Percentiles rank a stretch among this genome's conserved stretches.
These are phyloP conservation scores for Gymnarchus niloticus DNA, from an alignment of 2,113 vertebrate genomes.

Conservation along the genomic window DNA sequence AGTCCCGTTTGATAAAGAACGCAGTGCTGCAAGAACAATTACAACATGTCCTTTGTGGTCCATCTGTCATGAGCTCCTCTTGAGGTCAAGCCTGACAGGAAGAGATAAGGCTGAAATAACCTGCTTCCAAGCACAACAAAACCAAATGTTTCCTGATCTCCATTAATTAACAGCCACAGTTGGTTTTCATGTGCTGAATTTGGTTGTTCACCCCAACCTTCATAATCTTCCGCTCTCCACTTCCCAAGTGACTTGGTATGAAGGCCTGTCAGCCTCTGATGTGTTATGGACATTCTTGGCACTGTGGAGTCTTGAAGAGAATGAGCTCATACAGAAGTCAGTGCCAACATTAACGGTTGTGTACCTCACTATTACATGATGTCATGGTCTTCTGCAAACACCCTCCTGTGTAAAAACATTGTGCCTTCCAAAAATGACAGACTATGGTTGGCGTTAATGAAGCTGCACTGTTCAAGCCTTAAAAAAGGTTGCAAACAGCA, in stretches of 20 bases:
- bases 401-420: not conserved
- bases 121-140: conserved; percentile 71
- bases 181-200: conserved; percentile 54
- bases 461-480: not conserved
- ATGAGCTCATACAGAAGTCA: not conserved
- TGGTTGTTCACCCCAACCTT: conserved; percentile 25
- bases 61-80: conserved; percentile 59
- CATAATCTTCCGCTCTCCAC: conserved; percentile 44
- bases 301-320: not conserved
- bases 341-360: not conserved
- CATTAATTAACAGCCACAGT: conserved; percentile 67
- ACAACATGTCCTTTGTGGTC: conserved; percentile 52
- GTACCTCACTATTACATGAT: not conserved
- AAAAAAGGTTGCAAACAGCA: not conserved
- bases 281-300: conserved; percentile 1
- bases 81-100: conserved; percentile 69
- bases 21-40: conserved; percentile 58
- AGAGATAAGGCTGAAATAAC: conserved; percentile 78
- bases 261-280: conserved; percentile 45
- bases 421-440: not conserved
- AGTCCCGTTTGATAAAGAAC: conserved; percentile 58
- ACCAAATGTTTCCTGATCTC: conserved; percentile 76
- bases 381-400: not conserved
- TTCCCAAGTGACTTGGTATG: conserved; percentile 51
- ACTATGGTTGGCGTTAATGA: not conserved